Conservation (phyloP, 2,797 vertebrate species). For the Zalophus californianus region DNA sequence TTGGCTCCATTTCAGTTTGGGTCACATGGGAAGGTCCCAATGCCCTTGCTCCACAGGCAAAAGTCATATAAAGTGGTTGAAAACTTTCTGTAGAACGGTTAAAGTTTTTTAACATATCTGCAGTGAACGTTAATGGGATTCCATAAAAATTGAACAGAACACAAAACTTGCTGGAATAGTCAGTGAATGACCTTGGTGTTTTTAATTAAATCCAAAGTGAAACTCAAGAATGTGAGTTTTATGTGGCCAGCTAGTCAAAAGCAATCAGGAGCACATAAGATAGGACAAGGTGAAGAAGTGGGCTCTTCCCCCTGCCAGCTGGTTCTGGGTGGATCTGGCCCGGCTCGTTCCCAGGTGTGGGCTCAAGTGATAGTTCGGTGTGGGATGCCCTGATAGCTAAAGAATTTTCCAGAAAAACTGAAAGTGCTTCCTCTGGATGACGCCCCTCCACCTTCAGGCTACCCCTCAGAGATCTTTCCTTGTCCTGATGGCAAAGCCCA, state of each 20-base stretch:
- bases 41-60: conserved; percentile 72
- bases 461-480: rapidly evolving
- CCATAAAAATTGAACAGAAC: conserved; percentile 61
- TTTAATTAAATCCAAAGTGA: conserved; percentile 78
- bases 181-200: conserved; percentile 68
- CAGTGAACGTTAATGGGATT: conserved; percentile 81
- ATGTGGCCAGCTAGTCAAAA: neutral
- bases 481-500: neutral
- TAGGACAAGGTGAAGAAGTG: rapidly evolving
- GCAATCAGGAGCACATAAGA: rapidly evolving
- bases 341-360: rapidly evolving
- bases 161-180: conserved; percentile 70
- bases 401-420: neutral
- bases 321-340: rapidly evolving
- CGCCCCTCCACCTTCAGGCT: rapidly evolving
- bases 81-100: conserved; percentile 45
- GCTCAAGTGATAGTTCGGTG: rapidly evolving
- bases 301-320: rapidly evolving
- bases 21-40: neutral
- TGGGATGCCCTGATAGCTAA: rapidly evolving
- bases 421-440: rapidly evolving
- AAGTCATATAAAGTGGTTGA: conserved; percentile 40
- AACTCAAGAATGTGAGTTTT: neutral
- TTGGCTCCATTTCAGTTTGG: neutral
- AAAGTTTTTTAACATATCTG: conserved; percentile 78